phyloP scores from a whole-genome alignment of 2,797 vertebrate genomes.

The Anomalospiza imberbis region DNA sequence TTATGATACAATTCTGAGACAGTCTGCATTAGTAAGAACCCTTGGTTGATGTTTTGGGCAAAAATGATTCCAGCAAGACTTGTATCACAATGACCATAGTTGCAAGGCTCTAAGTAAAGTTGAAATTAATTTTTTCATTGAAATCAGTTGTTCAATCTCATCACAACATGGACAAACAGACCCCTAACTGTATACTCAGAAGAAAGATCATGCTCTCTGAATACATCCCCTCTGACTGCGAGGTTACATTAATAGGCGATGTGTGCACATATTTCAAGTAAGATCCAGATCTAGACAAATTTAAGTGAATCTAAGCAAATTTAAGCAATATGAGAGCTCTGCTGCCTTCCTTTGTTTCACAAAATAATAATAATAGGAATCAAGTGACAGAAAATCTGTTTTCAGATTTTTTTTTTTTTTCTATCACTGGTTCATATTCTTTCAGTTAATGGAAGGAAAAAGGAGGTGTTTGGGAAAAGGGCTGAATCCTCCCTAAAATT shows the following conservation, averaged over 20 bases:
- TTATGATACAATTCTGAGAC: neutral
- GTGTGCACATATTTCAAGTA: neutral
- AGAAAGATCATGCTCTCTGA: neutral
- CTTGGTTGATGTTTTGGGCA: neutral
- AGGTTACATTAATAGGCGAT: neutral
- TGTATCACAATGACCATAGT: accelerated
- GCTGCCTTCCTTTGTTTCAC: neutral
- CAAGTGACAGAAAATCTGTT: neutral
- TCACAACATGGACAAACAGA: neutral
- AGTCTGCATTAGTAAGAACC: neutral
- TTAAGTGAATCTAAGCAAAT: too few relatives aligned
- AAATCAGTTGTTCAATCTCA: neutral
- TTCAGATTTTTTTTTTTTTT: neutral
- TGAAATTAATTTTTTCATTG: neutral
- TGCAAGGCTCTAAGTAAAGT: neutral
- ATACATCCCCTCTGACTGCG: neutral
- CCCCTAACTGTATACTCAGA: neutral
- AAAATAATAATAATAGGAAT: neutral
- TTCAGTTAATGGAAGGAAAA: neutral
- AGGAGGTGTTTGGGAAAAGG: accelerated
- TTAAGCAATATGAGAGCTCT: neutral
- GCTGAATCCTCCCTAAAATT: neutral
- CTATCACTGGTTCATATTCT: neutral
- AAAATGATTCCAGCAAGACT: neutral
- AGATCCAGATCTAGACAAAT: neutral